Base-by-base conservation (phyloP, 2,113 vertebrate species). In the Antechinus flavipes region DNA sequence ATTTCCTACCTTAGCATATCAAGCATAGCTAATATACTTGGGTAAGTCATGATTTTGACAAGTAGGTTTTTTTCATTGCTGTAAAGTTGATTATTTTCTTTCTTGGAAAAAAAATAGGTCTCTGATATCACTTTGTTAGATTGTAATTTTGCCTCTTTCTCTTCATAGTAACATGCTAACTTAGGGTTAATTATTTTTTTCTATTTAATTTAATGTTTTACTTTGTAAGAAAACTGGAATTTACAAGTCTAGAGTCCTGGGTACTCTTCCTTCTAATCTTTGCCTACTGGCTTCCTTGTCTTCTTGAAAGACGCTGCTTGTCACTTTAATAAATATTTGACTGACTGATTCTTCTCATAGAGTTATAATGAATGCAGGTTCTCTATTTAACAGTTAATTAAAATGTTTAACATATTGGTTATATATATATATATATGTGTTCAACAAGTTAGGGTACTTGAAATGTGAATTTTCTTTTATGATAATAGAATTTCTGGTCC, bases 31-130 rank as follows among this genome's bases (percentile, higher is more conserved):
- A 76, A 94, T 96, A 52, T 95, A 94, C 96, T 35, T 89, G 93
- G 94, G 76, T 95, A 91, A 94, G 90, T 94, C 90, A 95, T 96
- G 84, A 92, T n/a, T n/a, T 68, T 55, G 91, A 56, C 47, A 49
- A 91, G 54, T 46, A 55, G 91, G 3, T 84, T 42, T 84, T n/a
- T 84, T 84, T 84, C n/a, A 84, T 84, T 89, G 90, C 68, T 95
- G 91, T 91, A 54, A 94, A 97, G 93, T 90, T 76, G 92, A 91
- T 54, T 93, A 6, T 90, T 56, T 92, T 27, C 42, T 56, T n/a
- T 54, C 8, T 55, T 49, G 46, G 35, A n/a, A 84, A 68, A 68
- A 68, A 76, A 35, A 16, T 93, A 95, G 68, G 53, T 92, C n/a
- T 30, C 93, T 35, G 35, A 7, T 61, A 84, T 89, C 11, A 26